Percentiles rank a stretch among this genome's conserved stretches.
Conservation (phyloP, 2,888 invertebrate genomes). For the Mesorhabditis spiculigera region DNA sequence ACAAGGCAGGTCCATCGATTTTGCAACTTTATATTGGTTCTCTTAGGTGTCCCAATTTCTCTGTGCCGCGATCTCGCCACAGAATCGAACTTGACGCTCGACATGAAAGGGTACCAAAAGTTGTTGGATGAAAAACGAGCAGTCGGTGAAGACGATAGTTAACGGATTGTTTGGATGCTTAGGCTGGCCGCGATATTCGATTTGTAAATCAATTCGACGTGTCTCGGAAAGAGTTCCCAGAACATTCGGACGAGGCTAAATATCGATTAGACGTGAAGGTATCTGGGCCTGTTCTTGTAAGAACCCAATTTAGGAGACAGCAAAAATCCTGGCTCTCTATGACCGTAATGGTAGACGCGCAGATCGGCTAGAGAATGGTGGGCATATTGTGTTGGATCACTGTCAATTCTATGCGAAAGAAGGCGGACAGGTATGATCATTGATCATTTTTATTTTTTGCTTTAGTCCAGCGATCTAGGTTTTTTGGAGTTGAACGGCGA, state of each 20-base stretch:
- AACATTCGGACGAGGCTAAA: slow-evolving; percentile 18
- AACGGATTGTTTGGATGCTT: neutral
- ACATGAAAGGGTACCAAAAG: neutral
- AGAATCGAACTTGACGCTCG: neutral
- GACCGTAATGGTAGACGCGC: slow-evolving; percentile 11
- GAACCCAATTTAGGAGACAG: slow-evolving; percentile 14
- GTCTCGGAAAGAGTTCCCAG: slow-evolving; percentile 12
- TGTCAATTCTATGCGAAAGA: slow-evolving; percentile 29
- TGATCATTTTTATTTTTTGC: neutral
- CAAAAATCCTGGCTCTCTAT: slow-evolving; percentile 15
- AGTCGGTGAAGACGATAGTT: neutral
- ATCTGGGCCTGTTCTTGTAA: slow-evolving; percentile 11
- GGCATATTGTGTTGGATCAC: slow-evolving; percentile 20
- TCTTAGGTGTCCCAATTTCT: neutral
- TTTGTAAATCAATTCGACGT: neutral
- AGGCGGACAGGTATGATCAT: slow-evolving; percentile 11
- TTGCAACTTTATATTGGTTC: neutral
- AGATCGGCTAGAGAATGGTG: slow-evolving; percentile 7
- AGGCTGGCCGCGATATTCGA: neutral
- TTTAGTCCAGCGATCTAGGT: slow-evolving; percentile 5
- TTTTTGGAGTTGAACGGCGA: neutral
- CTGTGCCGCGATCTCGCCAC: neutral
- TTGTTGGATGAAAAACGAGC: neutral
- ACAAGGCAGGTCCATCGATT: neutral
- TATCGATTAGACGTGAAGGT: slow-evolving; percentile 12